Conservation (phyloP, 1,140 invertebrate genomes). For the Cyclargus thomasi region DNA sequence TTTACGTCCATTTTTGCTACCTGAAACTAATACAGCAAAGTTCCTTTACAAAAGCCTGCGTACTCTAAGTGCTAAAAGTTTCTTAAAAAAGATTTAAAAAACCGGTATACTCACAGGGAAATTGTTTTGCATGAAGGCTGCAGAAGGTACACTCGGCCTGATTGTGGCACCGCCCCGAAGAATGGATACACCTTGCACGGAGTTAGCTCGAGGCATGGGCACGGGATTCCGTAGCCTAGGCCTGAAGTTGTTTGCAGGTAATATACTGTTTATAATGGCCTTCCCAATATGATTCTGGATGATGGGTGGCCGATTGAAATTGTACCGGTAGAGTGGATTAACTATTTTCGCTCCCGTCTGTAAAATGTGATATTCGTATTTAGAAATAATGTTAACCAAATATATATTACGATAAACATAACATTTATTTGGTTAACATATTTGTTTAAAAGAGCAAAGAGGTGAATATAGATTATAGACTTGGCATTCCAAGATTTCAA, state of each 20-base stretch:
- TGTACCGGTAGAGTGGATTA: slow-evolving; percentile 48
- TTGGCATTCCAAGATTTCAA: no score
- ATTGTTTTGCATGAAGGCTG: background rate
- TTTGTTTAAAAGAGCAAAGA: no score
- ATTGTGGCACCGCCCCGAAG: slow-evolving; percentile 44
- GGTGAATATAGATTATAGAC: no score
- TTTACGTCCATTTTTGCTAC: no score
- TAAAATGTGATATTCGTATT: background rate
- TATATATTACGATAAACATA: no score
- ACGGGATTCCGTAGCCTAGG: slow-evolving; percentile 41
- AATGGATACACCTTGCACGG: slow-evolving; percentile 45
- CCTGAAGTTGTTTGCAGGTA: slow-evolving; percentile 27
- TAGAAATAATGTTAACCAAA: no score
- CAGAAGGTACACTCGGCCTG: slow-evolving; percentile 23
- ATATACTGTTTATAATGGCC: slow-evolving; percentile 32
- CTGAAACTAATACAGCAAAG: no score
- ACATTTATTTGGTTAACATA: no score
- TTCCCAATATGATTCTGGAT: slow-evolving; percentile 19
- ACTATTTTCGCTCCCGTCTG: slow-evolving; percentile 59
- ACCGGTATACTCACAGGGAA: background rate
- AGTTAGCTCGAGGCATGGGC: slow-evolving; percentile 27
- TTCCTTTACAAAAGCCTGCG: no score
- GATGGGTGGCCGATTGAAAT: slow-evolving; percentile 39
- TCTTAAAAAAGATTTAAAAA: no score
- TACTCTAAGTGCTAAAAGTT: no score